Percentiles rank a stretch among this genome's conserved stretches.
These are phyloP conservation scores for Rhinella marina DNA, from an alignment of 2,797 vertebrate species.

Conservation along the genomic window DNA sequence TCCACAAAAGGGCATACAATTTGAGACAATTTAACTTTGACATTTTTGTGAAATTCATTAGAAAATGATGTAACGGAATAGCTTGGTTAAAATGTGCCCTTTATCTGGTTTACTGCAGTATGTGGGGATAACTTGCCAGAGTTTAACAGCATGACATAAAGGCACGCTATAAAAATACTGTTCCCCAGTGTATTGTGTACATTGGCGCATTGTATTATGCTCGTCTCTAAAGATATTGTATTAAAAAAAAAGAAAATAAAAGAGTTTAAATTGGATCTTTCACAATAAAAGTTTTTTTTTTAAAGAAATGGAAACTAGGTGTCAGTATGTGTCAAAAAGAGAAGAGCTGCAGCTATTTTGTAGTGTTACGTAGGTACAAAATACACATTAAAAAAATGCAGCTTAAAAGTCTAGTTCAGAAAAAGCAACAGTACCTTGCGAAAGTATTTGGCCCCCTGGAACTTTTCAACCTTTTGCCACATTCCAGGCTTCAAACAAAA, in stretches of 20 bases:
- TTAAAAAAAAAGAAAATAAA: not conserved
- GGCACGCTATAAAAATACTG: not conserved
- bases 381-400: not conserved
- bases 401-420: not conserved
- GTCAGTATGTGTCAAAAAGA: not conserved
- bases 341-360: not conserved
- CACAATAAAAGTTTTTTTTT: not conserved
- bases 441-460: too few relatives aligned
- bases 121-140: conserved; percentile 5
- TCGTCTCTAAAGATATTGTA: not conserved
- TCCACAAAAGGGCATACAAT: conserved; percentile 41
- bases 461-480: too few relatives aligned
- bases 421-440: too few relatives aligned
- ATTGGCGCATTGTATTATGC: not conserved
- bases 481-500: too few relatives aligned
- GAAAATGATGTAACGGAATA: conserved; percentile 25
- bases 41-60: conserved; percentile 54
- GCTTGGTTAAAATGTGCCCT: conserved; percentile 35
- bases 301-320: not conserved
- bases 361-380: not conserved
- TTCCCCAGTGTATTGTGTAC: not conserved
- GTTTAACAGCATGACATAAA: conserved; percentile 20
- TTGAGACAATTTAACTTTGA: conserved; percentile 48
- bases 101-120: conserved; percentile 40
- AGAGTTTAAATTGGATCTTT: not conserved